Evolutionary conservation across 1,140 invertebrate genomes (phyloP).

Genomic region (Pantala flavescens): DNA sequence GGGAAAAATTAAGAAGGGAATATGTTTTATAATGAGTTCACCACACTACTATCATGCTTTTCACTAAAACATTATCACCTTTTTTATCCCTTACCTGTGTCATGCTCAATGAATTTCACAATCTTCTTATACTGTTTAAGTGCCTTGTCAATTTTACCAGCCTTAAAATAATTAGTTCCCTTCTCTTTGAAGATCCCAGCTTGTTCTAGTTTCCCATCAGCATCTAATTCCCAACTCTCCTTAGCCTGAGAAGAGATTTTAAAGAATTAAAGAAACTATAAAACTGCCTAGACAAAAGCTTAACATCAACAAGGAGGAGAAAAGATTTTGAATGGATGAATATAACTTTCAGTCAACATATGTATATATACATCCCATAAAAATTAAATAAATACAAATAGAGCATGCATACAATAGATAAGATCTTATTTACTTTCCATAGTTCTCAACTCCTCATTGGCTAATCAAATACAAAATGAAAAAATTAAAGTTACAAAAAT

Average conservation of each 20-base stretch:
- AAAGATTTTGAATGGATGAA: neutral
- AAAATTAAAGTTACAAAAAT: no score
- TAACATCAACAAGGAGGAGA: neutral
- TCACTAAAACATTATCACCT: no score
- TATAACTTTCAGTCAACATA: neutral
- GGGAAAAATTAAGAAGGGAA: no score
- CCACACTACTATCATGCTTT: no score
- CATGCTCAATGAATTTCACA: slow-evolving; percentile 27
- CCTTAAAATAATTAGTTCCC: slow-evolving; percentile 84
- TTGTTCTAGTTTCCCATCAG: slow-evolving; percentile 65
- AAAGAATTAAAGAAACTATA: slow-evolving; percentile 19
- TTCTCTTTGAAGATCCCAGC: slow-evolving; percentile 78
- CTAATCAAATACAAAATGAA: no score
- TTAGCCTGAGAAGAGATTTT: slow-evolving; percentile 40
- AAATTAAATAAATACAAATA: no score
- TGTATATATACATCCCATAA: no score
- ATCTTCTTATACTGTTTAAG: slow-evolving; percentile 1
- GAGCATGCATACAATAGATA: no score
- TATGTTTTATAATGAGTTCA: no score
- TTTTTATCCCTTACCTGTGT: slow-evolving; percentile 28
- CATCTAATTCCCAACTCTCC: slow-evolving; percentile 72
- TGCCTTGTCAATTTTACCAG: slow-evolving; percentile 41
- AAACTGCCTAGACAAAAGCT: slow-evolving; percentile 4
- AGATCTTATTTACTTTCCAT: no score
- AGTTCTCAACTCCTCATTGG: no score